Evolutionary conservation across 2,888 invertebrate species (phyloP).

Genomic region (Onthophagus sagittarius): DNA sequence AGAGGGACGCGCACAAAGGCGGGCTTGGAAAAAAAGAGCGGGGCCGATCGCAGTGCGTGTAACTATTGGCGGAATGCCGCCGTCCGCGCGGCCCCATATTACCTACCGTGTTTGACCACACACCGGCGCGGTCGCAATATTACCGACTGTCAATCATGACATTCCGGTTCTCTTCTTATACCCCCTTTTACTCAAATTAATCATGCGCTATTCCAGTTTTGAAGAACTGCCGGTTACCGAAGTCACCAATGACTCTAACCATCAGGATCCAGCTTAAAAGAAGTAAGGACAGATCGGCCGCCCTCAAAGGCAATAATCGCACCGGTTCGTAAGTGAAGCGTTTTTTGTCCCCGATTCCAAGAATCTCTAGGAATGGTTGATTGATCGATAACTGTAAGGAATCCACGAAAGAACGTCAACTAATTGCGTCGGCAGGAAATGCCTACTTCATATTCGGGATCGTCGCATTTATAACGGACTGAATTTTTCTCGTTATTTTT

Average conservation of each 20-base stretch:
- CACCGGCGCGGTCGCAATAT: slow-evolving; percentile 25
- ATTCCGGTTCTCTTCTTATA: slow-evolving; percentile 30
- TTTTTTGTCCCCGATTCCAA: not conserved
- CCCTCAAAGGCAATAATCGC: not conserved
- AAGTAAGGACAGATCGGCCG: not conserved
- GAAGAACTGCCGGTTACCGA: not conserved
- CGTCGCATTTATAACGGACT: not conserved
- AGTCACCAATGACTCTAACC: not conserved
- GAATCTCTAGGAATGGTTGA: not conserved
- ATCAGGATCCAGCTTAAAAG: not conserved
- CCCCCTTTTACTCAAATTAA: slow-evolving; percentile 20
- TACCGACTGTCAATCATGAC: slow-evolving; percentile 37
- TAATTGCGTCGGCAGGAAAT: not conserved
- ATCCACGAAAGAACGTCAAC: not conserved
- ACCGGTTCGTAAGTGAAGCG: not conserved
- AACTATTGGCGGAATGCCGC: slow-evolving; percentile 39
- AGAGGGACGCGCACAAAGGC: slow-evolving; percentile 32
- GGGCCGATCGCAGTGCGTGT: slow-evolving; percentile 34
- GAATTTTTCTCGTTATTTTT: not conserved
- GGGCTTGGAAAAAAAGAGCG: slow-evolving; percentile 31
- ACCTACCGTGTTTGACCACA: slow-evolving; percentile 37
- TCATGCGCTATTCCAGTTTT: not conserved
- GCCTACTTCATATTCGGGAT: not conserved
- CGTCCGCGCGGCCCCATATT: slow-evolving; percentile 36
- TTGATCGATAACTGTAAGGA: not conserved